phyloP scores from a whole-genome alignment of 2,888 invertebrate genomes.

The Polyommatus iphigenia region DNA sequence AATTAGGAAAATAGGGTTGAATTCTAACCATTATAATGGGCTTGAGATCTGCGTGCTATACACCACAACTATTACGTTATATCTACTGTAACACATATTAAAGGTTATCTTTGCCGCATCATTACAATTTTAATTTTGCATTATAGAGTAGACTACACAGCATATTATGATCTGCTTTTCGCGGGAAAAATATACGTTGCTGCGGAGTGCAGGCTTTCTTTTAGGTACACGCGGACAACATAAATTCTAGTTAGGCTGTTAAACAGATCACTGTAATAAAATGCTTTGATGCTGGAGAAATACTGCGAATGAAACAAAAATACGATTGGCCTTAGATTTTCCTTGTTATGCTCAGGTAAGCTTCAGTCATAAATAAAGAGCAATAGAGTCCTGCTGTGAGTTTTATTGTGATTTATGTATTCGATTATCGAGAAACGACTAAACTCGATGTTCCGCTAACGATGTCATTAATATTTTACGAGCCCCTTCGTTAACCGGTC shows the following conservation, averaged over 20 bases:
- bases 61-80: too few species aligned
- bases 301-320: neutral
- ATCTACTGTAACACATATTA: too few species aligned
- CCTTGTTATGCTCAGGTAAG: slow-evolving; percentile 15
- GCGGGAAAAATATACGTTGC: neutral
- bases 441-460: slow-evolving; percentile 59
- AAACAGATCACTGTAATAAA: neutral
- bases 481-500: slow-evolving; percentile 39
- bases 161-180: neutral
- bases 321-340: neutral
- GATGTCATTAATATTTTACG: slow-evolving; percentile 60
- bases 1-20: neutral
- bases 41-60: neutral
- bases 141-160: neutral
- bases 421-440: slow-evolving; percentile 66
- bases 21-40: neutral
- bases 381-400: slow-evolving; percentile 59
- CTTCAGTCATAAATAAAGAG: slow-evolving; percentile 56
- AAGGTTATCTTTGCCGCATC: too few species aligned
- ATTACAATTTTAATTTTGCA: neutral
- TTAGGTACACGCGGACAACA: neutral
- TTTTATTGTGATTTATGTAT: slow-evolving; percentile 68
- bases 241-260: neutral
- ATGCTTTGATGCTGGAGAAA: neutral
- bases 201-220: neutral